These are phyloP conservation scores for Heliconius nattereri DNA, from an alignment of 1,140 invertebrate species.

Conservation along the genomic window DNA sequence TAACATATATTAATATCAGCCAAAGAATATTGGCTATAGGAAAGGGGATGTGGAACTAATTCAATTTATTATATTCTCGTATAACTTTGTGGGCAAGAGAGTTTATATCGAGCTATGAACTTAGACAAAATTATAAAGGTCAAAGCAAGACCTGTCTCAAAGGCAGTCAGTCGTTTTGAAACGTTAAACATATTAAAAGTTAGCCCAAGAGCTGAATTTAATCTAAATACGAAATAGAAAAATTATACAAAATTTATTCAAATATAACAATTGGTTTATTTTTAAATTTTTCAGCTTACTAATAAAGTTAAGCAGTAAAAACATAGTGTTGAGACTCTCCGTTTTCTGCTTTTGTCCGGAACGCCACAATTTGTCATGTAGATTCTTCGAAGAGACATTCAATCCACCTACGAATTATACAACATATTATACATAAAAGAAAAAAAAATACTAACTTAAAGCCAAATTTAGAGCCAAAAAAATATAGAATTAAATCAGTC, in stretches of 20 bases:
- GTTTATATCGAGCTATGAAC: slow-evolving; percentile 20
- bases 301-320: too few species aligned
- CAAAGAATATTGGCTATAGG: slow-evolving; percentile 14
- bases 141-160: slow-evolving; percentile 24
- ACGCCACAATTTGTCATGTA: too few species aligned
- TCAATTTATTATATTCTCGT: slow-evolving; percentile 26
- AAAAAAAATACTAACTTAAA: slow-evolving; percentile 12
- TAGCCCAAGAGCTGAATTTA: neutral
- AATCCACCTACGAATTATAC: too few species aligned
- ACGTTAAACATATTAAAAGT: slow-evolving; percentile 18
- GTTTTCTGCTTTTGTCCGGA: too few species aligned
- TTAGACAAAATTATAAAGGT: slow-evolving; percentile 26
- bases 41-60: slow-evolving; percentile 17
- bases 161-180: slow-evolving; percentile 24
- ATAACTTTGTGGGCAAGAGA: slow-evolving; percentile 24
- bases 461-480: slow-evolving; percentile 10
- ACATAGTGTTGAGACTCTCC: too few species aligned
- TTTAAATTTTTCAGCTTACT: too few species aligned
- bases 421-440: neutral
- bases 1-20: neutral
- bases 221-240: neutral
- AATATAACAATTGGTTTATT: too few species aligned
- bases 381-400: too few species aligned
- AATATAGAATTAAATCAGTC: slow-evolving; percentile 26
- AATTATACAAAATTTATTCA: neutral